Evolutionary conservation across 2,113 vertebrate species (phyloP).

Genomic region (Amazona guildingii): DNA sequence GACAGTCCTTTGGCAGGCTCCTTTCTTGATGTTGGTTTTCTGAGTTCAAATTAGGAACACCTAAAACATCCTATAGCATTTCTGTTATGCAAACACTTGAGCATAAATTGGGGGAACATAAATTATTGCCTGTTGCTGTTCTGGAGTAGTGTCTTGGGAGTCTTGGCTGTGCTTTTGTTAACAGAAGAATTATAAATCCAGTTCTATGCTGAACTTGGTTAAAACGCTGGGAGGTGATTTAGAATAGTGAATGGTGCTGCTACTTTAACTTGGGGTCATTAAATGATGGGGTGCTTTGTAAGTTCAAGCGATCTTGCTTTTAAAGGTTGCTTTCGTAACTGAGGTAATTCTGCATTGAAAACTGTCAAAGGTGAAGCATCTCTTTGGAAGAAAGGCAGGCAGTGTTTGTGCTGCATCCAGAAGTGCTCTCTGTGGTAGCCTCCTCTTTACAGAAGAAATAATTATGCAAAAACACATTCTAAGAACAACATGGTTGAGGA

Average conservation of each 20-base stretch:
- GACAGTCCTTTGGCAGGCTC: background rate
- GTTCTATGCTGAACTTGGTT: background rate
- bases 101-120: background rate
- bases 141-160: background rate
- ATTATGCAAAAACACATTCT: constrained; percentile 14
- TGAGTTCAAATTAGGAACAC: background rate
- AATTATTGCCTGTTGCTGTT: background rate
- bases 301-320: background rate
- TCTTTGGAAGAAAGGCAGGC: background rate
- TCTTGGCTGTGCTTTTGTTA: background rate
- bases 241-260: background rate
- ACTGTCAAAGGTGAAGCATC: background rate
- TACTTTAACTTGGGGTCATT: background rate
- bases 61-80: background rate
- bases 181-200: background rate
- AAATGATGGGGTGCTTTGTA: background rate
- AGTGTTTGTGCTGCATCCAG: background rate
- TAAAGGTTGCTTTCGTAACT: background rate
- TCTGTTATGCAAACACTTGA: background rate
- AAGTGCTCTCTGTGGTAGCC: background rate
- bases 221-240: background rate
- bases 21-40: background rate
- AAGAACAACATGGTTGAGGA: constrained; percentile 48
- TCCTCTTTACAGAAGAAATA: background rate
- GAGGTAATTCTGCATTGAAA: background rate